A percentile compares a stretch with the other conserved stretches of the same genome.
These are phyloP conservation scores for Choloepus hoffmanni DNA, from an alignment of 2,113 vertebrate genomes.

Conservation along the genomic window DNA sequence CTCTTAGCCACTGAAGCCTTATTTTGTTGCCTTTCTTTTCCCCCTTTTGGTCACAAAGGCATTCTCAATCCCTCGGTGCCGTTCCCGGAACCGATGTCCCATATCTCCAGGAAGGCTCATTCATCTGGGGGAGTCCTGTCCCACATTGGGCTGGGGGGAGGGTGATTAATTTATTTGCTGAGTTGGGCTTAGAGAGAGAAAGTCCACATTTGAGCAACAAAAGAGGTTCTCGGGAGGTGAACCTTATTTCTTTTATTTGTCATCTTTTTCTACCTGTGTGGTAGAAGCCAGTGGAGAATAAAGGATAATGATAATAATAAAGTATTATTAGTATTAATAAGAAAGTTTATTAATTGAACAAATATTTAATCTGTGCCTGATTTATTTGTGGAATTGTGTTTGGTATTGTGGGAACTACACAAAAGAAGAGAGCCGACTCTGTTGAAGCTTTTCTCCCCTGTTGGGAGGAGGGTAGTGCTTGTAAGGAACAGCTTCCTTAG, in stretches of 20 bases:
- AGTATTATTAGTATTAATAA: not conserved
- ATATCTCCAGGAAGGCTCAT: too few species aligned
- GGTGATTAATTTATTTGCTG: too few species aligned
- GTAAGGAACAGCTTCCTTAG: not conserved
- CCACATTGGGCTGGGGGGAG: too few species aligned
- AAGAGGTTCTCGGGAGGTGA: too few species aligned
- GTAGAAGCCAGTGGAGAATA: not conserved
- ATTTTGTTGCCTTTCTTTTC: too few species aligned
- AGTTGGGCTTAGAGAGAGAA: too few species aligned
- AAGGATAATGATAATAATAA: not conserved
- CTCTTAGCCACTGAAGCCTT: too few species aligned
- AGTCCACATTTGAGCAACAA: too few species aligned
- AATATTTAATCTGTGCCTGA: not conserved
- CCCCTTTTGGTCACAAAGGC: too few species aligned
- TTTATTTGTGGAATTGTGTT: not conserved
- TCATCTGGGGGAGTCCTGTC: too few species aligned
- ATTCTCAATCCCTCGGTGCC: too few species aligned
- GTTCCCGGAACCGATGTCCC: too few species aligned
- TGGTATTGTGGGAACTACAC: not conserved
- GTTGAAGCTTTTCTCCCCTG: not conserved
- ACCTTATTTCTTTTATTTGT: constrained; percentile 12
- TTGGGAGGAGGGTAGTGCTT: not conserved
- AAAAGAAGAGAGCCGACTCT: not conserved
- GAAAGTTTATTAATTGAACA: constrained; percentile 37
- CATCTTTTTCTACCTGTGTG: not conserved